Evolutionary conservation across 1,140 invertebrate species (phyloP).

Genomic region (Trichonephila clavata): DNA sequence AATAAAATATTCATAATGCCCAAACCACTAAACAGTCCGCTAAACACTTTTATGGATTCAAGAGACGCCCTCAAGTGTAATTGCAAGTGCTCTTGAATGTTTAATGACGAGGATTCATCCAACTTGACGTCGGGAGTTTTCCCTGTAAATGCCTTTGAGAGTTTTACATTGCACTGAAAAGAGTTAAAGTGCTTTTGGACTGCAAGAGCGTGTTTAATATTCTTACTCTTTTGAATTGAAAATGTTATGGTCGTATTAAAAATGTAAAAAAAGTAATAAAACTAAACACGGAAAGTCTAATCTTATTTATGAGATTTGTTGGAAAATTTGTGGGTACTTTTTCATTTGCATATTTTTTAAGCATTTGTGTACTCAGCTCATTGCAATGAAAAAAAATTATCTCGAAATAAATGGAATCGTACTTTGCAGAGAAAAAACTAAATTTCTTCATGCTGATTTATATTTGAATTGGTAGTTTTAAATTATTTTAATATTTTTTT

Average conservation of each 20-base stretch:
- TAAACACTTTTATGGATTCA: slow-evolving; percentile 24
- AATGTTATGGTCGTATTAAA: background rate
- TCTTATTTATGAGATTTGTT: background rate
- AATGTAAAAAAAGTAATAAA: background rate
- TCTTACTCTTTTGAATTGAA: background rate
- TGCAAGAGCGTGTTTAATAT: background rate
- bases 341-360: too few relatives aligned
- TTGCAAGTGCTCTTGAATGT: slow-evolving; percentile 20
- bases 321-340: too few relatives aligned
- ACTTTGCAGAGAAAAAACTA: too few relatives aligned
- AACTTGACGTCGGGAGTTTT: background rate
- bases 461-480: too few relatives aligned
- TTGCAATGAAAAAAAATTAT: too few relatives aligned
- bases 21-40: slow-evolving; percentile 23
- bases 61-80: slow-evolving; percentile 10
- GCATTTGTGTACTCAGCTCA: too few relatives aligned
- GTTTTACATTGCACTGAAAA: background rate
- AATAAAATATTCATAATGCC: slow-evolving; percentile 25
- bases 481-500: too few relatives aligned
- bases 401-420: too few relatives aligned
- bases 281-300: background rate
- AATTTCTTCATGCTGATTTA: too few relatives aligned
- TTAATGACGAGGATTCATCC: slow-evolving; percentile 1
- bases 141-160: background rate
- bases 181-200: background rate